A percentile compares a stretch with the other conserved stretches of the same genome.
phyloP scores from a whole-genome alignment of 1,140 invertebrate genomes.

The Ptiloglossa arizonensis region DNA sequence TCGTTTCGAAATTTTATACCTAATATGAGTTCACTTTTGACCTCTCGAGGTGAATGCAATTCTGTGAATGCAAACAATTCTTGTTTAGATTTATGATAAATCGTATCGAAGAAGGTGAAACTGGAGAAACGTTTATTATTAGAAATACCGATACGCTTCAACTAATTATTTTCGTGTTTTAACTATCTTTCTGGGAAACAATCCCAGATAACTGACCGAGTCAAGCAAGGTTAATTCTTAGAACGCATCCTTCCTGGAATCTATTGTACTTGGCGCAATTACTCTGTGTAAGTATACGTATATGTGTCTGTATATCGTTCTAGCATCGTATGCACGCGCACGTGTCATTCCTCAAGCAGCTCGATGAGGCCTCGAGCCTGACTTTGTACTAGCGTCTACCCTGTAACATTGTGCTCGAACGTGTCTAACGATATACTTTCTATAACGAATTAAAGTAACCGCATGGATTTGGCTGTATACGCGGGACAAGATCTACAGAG shows the following conservation, averaged over 20 bases:
- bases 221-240: not conserved
- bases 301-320: not conserved
- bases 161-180: too few relatives aligned
- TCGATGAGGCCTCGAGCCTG: not conserved
- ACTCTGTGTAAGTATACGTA: not conserved
- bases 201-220: not conserved
- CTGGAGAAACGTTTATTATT: too few relatives aligned
- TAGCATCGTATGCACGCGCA: not conserved
- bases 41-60: too few relatives aligned
- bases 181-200: too few relatives aligned
- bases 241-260: not conserved
- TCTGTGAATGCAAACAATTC: too few relatives aligned
- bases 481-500: not conserved
- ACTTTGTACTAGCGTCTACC: constrained; percentile 27
- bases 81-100: too few relatives aligned
- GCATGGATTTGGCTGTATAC: too few relatives aligned
- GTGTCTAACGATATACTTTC: not conserved
- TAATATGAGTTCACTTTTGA: too few relatives aligned
- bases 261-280: constrained; percentile 7
- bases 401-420: constrained; percentile 8
- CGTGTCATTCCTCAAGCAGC: not conserved
- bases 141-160: too few relatives aligned
- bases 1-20: too few relatives aligned
- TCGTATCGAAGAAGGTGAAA: too few relatives aligned
- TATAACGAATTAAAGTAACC: not conserved